These are phyloP conservation scores for Collichthys lucidus DNA, from an alignment of 2,113 vertebrate genomes.

Conservation along the genomic window DNA sequence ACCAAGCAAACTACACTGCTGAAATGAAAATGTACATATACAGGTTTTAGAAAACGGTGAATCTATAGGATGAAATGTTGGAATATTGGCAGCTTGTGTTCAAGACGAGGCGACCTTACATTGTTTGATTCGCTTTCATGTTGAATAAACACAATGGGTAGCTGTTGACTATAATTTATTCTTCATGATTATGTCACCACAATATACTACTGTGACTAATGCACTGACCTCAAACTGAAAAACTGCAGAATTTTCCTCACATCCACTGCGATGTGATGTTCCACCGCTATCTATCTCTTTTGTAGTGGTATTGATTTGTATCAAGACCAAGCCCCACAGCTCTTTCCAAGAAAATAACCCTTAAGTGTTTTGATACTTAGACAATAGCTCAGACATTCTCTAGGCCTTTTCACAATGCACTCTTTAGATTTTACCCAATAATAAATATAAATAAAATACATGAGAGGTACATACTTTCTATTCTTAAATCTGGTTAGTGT, in stretches of 20 bases:
- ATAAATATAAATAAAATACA: background rate
- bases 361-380: background rate
- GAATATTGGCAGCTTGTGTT: background rate
- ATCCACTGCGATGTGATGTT: background rate
- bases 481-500: conserved; percentile 8
- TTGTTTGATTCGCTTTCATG: background rate
- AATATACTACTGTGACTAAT: background rate
- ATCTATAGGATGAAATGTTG: background rate
- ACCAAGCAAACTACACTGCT: background rate
- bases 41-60: background rate
- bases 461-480: background rate
- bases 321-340: background rate
- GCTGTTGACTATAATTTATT: background rate
- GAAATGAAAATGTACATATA: background rate
- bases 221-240: background rate
- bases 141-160: too few relatives aligned
- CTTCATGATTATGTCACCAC: background rate
- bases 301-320: background rate
- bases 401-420: background rate
- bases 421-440: background rate
- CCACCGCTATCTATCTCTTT: background rate
- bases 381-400: background rate
- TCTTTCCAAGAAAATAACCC: background rate
- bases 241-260: background rate
- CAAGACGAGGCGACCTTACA: background rate